Evolutionary conservation across 2,888 invertebrate species (phyloP), one percentile per base, ranked within the genome.

Genomic region (Anthophora plumipes): DNA sequence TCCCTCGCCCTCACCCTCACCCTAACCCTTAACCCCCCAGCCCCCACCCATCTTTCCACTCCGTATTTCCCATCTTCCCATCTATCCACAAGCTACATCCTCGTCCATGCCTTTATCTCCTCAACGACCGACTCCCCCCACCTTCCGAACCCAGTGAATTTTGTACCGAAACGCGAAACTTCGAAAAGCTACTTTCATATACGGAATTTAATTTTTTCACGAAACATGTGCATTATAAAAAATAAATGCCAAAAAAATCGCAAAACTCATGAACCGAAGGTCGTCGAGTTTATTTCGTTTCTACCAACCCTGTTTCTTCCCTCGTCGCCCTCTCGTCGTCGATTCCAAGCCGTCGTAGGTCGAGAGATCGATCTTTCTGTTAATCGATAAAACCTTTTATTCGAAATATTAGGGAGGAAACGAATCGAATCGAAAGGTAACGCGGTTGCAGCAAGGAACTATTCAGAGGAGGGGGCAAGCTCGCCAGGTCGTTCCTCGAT

Each of bases 401-500:
- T 52, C 12, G 1, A 22, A 11, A 1, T 20, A 8, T 4, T 1
- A n/a, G n/a, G n/a, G n/a, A n/a, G 20, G 1, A 0, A 9, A 50
- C 20, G 9, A n/a, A 50, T 1, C 31, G 31, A 31, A 17, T 9
- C 8, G 6, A 66, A n/a, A 11, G 4, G n/a, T 64, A 2, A 20
- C 0, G n/a, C n/a, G 17, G 31, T 31, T 31, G 31, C 20, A 25
- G 14, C 63, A n/a, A 2, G 41, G 5, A 37, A 57, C 8, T 39
- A 39, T 9, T 50, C 12, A 25, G 14, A 25, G 43, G 1, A 46
- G n/a, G 4, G 3, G 9, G 46, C 20, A 22, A 0, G 59, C 22
- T 46, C 77, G 74, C 90, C 90, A 90, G 52, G 82, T 84, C 87
- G 96, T 96, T 14, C 96, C 96, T 12, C 88, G 88, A 55, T 95